phyloP scores from a whole-genome alignment of 2,888 invertebrate genomes.

The Macrophya alboannulata region DNA sequence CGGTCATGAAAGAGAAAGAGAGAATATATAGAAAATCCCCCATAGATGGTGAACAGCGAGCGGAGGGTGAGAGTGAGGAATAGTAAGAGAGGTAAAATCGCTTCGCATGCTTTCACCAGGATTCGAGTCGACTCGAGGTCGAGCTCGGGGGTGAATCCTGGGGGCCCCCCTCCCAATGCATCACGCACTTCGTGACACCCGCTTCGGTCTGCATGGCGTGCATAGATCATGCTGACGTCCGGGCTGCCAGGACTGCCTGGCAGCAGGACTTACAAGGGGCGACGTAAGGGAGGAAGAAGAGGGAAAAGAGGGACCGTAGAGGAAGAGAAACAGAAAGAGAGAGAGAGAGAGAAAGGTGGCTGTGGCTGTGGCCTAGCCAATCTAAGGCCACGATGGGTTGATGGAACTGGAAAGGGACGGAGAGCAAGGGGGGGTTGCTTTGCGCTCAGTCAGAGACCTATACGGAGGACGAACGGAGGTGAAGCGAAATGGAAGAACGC shows the following conservation, averaged over 20 bases:
- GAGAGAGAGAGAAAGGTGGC: slow-evolving; percentile 58
- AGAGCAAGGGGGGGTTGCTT: slow-evolving; percentile 11
- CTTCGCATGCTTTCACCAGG: slow-evolving; percentile 45
- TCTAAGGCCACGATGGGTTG: slow-evolving; percentile 40
- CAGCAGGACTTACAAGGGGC: slow-evolving; percentile 50
- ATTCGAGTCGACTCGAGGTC: slow-evolving; percentile 51
- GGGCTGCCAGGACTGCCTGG: slow-evolving; percentile 61
- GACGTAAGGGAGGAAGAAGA: slow-evolving; percentile 21
- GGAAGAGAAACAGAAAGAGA: slow-evolving; percentile 54
- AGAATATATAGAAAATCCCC: not conserved
- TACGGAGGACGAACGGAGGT: slow-evolving; percentile 37
- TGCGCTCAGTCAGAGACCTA: slow-evolving; percentile 38
- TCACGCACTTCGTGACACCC: slow-evolving; percentile 73
- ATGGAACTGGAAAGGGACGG: not conserved
- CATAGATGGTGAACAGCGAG: not conserved
- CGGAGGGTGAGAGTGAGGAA: not conserved
- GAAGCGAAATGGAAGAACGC: slow-evolving; percentile 51
- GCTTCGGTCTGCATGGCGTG: slow-evolving; percentile 68
- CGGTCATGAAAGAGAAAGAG: not conserved
- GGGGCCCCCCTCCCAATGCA: slow-evolving; percentile 66
- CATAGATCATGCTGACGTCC: slow-evolving; percentile 75
- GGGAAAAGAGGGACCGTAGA: slow-evolving; percentile 25
- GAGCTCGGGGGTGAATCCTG: slow-evolving; percentile 51
- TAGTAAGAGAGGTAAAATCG: slow-evolving; percentile 33
- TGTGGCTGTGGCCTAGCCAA: slow-evolving; percentile 42